Evolutionary conservation across 2,113 vertebrate species (phyloP), one percentile per base, ranked within the genome.

Genomic region (Oncorhynchus mykiss): DNA sequence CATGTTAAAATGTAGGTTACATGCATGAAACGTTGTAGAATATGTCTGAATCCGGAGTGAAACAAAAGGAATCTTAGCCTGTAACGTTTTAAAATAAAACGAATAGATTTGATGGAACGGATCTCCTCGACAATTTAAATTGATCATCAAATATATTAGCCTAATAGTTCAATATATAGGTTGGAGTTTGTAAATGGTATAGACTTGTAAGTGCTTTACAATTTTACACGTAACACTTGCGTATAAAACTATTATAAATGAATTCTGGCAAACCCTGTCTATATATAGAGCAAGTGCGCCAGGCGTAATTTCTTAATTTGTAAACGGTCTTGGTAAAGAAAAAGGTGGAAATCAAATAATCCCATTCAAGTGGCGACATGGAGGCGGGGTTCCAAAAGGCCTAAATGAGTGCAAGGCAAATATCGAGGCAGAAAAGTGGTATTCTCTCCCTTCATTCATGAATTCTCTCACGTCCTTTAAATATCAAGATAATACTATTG

Each of bases 341-440:
- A 24, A 24, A 8, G 16, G 13, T 20, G 54, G 54, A 57, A 57
- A 57, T 22, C n/a, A 62, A 34, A 39, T 68, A 68, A 68, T 68
- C 67, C 67, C 29, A 14, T 39, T 68, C 66, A 31, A 67, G 27
- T 20, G 29, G 7, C 5, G 18, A 20, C 16, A n/a, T 39, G 31
- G 31, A 68, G 67, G 67, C 29, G 67, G 31, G 7, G 67, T 68
- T 27, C 31, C 27, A 67, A 67, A 7, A 20, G 16, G 27, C 66
- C 66, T 67, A 68, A 68, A 68, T 20, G 31, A 34, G 29, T 39
- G 18, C 67, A 68, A 68, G 16, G 27, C 16, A 39, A 68, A 68
- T 39, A 68, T 16, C 8, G 67, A 34, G 18, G 9, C 67, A 34
- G 31, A 68, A 68, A 68, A 68, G 18, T 39, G 67, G 13, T 39